Conservation (phyloP, 1,140 invertebrate species). For the Colletes latitarsis region DNA sequence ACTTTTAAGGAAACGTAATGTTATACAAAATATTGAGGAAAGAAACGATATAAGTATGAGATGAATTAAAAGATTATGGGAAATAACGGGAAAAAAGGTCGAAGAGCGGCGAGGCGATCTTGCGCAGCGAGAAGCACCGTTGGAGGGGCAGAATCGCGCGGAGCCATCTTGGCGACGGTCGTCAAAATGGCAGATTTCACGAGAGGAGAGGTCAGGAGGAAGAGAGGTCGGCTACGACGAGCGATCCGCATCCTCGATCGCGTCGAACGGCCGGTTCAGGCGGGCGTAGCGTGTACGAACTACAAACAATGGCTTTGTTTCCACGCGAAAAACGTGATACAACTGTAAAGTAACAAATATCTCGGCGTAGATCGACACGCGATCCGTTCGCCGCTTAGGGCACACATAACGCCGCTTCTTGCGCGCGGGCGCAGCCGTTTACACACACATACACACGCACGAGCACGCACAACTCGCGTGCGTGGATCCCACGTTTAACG, state of each 20-base stretch:
- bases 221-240: constrained; percentile 57
- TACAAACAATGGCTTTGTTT: constrained; percentile 79
- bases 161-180: constrained; percentile 29
- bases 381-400: constrained; percentile 68
- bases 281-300: constrained; percentile 64
- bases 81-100: too few relatives aligned
- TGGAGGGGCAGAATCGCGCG: not conserved
- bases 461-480: constrained; percentile 13
- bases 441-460: constrained; percentile 3
- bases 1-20: too few relatives aligned
- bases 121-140: not conserved
- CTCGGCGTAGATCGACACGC: constrained; percentile 78
- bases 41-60: too few relatives aligned
- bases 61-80: too few relatives aligned
- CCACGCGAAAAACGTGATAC: constrained; percentile 75
- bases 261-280: constrained; percentile 47
- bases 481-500: constrained; percentile 37
- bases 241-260: constrained; percentile 69
- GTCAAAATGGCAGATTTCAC: constrained; percentile 33
- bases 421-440: not conserved
- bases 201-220: constrained; percentile 26
- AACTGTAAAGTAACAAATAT: constrained; percentile 80
- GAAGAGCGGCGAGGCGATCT: too few relatives aligned
- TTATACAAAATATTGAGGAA: too few relatives aligned
- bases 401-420: constrained; percentile 31